Evolutionary conservation across 2,797 vertebrate species (phyloP).

Genomic region (Myotis myotis): DNA sequence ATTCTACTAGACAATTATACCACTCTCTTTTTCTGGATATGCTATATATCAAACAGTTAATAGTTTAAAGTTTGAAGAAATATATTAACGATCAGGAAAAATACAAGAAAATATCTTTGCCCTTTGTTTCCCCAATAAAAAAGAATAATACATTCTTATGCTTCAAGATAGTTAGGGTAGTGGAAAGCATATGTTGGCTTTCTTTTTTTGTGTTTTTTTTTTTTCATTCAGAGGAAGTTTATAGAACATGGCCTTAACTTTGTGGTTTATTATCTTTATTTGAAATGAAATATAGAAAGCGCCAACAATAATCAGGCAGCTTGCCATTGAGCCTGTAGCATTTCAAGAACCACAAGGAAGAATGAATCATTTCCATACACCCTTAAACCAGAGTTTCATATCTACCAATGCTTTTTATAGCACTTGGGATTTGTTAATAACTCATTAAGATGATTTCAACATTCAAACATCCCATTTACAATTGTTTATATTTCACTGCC

Average conservation of each 20-base stretch:
- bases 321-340: constrained; percentile 50
- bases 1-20: background rate
- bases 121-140: background rate
- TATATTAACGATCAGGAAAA: background rate
- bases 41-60: background rate
- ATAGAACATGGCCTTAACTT: constrained; percentile 16
- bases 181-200: constrained; percentile 58
- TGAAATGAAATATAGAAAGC: constrained; percentile 54
- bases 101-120: background rate
- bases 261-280: constrained; percentile 49
- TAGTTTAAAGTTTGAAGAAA: background rate
- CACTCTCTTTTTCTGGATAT: background rate
- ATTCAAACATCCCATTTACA: constrained; percentile 52
- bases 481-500: constrained; percentile 56
- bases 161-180: background rate
- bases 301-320: constrained; percentile 54
- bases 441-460: constrained; percentile 60
- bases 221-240: constrained; percentile 58
- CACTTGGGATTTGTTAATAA: constrained; percentile 58
- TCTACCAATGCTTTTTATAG: constrained; percentile 42
- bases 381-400: constrained; percentile 62
- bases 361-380: background rate
- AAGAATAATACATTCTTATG: background rate
- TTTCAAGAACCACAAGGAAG: constrained; percentile 37
- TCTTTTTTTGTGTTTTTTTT: background rate